Evolutionary conservation across 2,113 vertebrate species (phyloP), one percentile per base, ranked within the genome.

Genomic region (Condylura cristata): DNA sequence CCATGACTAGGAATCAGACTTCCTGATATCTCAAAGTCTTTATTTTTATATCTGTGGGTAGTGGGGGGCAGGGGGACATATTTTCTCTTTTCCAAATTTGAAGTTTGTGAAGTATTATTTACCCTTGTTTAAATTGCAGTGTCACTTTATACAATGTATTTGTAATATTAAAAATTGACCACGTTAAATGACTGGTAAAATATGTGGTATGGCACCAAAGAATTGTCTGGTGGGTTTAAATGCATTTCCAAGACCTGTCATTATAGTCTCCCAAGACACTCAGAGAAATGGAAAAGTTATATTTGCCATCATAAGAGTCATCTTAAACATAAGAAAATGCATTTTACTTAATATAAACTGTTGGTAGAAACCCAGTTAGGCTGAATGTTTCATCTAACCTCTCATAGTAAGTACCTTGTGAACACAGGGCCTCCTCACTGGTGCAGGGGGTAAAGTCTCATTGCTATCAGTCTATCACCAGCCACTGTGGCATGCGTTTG

Each of bases 101-200:
- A 94, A 60, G 71, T 85, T 95, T 84, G 39, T 61, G 94, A 96
- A 89, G 89, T 96, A 96, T 90, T 78, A 60, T 34, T 71, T 81
- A 81, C 6, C 82, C 66, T 93, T 63, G 13, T 87, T 96, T 92
- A 96, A 95, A 96, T 76, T 92, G 86, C 70, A 86, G 30, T 46
- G 56, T 78, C 79, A 68, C 90, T 88, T 96, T 93, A 87, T 81
- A 56, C 26, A 83, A 93, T 94, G 37, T 80, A 95, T 85, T 93
- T 96, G 80, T 84, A 41, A 91, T 93, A 94, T 96, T 96, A 96
- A 95, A 95, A 96, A 88, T 0, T 44, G 68, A 91, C 81, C 86
- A 46, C 37, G 61, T 95, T 93, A 87, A 97, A 91, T 97, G 91
- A 94, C 81, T 60, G 44, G 83, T 91, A 85, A 96, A 95, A 90